phyloP scores from a whole-genome alignment of 2,888 invertebrate genomes.

The Geophilus truncorum region DNA sequence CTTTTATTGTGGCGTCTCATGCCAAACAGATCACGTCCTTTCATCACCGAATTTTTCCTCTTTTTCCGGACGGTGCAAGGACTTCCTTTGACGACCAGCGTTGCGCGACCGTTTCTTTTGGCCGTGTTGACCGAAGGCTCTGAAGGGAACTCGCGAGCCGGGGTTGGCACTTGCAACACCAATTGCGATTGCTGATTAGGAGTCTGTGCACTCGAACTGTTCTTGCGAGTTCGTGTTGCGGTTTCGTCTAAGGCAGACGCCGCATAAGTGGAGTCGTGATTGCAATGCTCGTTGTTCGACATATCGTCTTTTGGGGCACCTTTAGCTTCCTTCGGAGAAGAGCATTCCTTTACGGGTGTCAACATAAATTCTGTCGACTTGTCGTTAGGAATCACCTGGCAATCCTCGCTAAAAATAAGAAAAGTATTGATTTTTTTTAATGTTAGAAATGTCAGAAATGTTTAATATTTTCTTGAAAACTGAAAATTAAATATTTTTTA shows the following conservation, averaged over 20 bases:
- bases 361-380: slow-evolving; percentile 86
- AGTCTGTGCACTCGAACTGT: slow-evolving; percentile 36
- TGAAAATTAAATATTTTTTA: no score
- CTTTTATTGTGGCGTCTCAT: slow-evolving; percentile 69
- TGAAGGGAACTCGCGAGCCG: slow-evolving; percentile 60
- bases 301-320: neutral
- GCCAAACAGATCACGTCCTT: slow-evolving; percentile 40
- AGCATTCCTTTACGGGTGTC: slow-evolving; percentile 73
- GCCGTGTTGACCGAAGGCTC: slow-evolving; percentile 47
- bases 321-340: neutral
- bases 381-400: slow-evolving; percentile 82
- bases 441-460: no score
- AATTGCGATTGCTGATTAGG: slow-evolving; percentile 37
- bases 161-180: slow-evolving; percentile 45
- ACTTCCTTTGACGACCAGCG: neutral
- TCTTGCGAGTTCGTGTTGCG: slow-evolving; percentile 42
- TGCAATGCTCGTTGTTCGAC: slow-evolving; percentile 66
- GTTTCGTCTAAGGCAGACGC: slow-evolving; percentile 58
- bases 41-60: slow-evolving; percentile 39
- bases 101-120: slow-evolving; percentile 40
- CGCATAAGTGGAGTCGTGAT: slow-evolving; percentile 78
- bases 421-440: no score
- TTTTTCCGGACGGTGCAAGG: neutral
- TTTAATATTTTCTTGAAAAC: no score
- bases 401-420: slow-evolving; percentile 56